phyloP scores from a whole-genome alignment of 1,140 invertebrate species.

The Fopius arisanus region DNA sequence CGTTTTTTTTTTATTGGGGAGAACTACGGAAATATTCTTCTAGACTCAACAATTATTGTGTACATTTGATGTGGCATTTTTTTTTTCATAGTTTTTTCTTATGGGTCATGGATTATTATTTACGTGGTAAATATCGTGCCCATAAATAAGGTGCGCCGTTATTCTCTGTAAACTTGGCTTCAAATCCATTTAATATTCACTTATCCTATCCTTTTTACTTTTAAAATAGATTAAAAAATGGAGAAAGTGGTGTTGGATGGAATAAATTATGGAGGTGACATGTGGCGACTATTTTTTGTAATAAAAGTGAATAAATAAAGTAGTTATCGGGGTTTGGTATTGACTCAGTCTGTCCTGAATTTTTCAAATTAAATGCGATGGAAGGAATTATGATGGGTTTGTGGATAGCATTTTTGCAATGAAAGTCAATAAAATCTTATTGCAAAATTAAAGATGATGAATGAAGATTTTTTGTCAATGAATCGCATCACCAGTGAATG shows the following conservation, averaged over 20 bases:
- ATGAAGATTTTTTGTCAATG: no score
- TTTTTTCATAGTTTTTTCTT: constrained; percentile 6
- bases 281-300: no score
- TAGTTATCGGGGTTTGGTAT: no score
- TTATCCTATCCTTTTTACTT: neutral
- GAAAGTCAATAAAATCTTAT: no score
- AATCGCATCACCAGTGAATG: no score
- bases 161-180: constrained; percentile 10
- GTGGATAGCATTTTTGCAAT: no score
- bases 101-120: constrained; percentile 15
- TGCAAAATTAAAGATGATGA: no score
- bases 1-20: neutral
- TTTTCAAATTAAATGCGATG: no score
- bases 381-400: no score
- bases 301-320: no score
- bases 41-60: neutral
- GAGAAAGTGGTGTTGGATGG: neutral
- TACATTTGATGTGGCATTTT: neutral
- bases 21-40: neutral
- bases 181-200: neutral
- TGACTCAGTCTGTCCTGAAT: no score
- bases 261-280: neutral
- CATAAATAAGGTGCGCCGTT: constrained; percentile 20
- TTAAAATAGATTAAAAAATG: neutral
- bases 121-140: constrained; percentile 2